phyloP scores from a whole-genome alignment of 2,113 vertebrate genomes.

The Menidia beryllina region DNA sequence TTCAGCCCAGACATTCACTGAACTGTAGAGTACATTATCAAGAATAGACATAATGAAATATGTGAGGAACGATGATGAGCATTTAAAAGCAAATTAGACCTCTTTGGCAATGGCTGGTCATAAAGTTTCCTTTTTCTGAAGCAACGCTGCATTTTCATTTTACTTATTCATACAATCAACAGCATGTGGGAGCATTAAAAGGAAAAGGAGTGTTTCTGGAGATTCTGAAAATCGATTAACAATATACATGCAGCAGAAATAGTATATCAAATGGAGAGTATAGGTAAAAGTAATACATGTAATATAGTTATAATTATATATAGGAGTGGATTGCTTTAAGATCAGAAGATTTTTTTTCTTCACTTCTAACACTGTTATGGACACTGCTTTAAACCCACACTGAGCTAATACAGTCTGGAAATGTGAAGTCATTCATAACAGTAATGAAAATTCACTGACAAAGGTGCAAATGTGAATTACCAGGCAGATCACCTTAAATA shows the following conservation, averaged over 20 bases:
- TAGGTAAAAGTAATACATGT: not conserved
- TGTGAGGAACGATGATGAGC: slow-evolving; percentile 75
- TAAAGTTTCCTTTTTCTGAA: no score
- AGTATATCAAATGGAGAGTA: not conserved
- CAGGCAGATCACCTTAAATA: not conserved
- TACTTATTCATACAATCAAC: no score
- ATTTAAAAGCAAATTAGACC: slow-evolving; percentile 72
- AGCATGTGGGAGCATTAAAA: no score
- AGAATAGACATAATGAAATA: slow-evolving; percentile 69
- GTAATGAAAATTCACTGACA: not conserved
- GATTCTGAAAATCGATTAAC: no score
- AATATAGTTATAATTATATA: not conserved
- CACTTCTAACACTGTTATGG: not conserved
- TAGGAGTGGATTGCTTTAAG: not conserved
- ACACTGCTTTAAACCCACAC: not conserved
- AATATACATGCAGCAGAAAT: no score
- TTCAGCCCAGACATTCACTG: slow-evolving; percentile 48
- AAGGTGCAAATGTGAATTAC: not conserved
- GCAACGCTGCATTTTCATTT: no score
- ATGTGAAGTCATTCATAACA: not conserved
- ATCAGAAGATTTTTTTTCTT: not conserved
- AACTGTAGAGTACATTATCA: slow-evolving; percentile 64
- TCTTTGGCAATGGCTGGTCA: slow-evolving; percentile 64
- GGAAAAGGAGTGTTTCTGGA: no score
- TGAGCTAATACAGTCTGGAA: not conserved